A percentile compares a stretch with the other conserved stretches of the same genome.
Evolutionary conservation across 2,797 vertebrate species (phyloP).

Genomic region (Babyrousa celebensis): DNA sequence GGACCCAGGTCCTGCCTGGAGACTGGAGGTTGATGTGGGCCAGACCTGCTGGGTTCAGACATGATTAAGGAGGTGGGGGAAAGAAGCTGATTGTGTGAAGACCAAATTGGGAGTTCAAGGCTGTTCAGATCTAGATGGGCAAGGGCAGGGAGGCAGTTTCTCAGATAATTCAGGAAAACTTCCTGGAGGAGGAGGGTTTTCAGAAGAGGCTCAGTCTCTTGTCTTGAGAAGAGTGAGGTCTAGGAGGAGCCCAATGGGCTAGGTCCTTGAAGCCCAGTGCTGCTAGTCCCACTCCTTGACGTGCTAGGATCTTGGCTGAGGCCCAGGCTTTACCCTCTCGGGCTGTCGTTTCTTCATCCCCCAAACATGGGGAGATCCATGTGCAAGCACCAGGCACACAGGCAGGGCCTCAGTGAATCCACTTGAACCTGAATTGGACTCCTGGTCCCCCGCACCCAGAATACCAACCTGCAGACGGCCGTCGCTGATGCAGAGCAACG

Average conservation of each 20-base stretch:
- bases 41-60: neutral
- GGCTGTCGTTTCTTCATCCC: neutral
- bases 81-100: neutral
- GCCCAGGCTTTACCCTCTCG: neutral
- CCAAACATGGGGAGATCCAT: neutral
- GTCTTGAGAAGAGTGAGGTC: neutral
- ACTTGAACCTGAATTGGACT: neutral
- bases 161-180: neutral
- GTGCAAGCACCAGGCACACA: neutral
- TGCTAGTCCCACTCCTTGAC: neutral
- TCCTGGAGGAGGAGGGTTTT: constrained; percentile 6
- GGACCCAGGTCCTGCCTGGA: neutral
- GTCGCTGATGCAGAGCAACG: constrained; percentile 93
- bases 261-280: neutral
- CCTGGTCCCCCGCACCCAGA: constrained; percentile 80
- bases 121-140: neutral
- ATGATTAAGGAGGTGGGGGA: neutral
- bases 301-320: neutral
- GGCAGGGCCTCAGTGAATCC: neutral
- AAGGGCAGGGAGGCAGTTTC: neutral
- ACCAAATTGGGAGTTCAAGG: neutral
- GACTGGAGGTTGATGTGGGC: neutral
- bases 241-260: neutral
- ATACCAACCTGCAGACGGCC: constrained; percentile 90
- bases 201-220: neutral